These are phyloP conservation scores for Phoxinus phoxinus DNA, from an alignment of 2,113 vertebrate species.

Conservation along the genomic window DNA sequence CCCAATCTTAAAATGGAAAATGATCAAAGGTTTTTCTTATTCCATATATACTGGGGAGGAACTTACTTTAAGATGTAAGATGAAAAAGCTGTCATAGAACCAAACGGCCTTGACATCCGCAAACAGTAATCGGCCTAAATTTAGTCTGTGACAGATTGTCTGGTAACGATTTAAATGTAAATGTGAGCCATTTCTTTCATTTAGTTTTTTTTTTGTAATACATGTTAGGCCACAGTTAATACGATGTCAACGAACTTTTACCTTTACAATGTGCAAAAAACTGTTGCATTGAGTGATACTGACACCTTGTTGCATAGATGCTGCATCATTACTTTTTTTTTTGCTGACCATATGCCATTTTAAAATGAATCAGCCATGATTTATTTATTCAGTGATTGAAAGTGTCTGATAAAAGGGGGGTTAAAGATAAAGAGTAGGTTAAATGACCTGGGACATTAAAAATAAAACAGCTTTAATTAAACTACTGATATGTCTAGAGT, in stretches of 20 bases:
- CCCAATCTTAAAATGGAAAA: slow-evolving; percentile 1
- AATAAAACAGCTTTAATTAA: background rate
- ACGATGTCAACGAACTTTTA: background rate
- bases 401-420: background rate
- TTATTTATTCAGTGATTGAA: too few relatives aligned
- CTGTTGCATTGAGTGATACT: background rate
- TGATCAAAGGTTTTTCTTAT: background rate
- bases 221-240: background rate
- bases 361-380: background rate
- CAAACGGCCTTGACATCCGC: background rate
- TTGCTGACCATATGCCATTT: background rate
- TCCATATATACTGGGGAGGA: background rate
- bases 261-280: background rate
- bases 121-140: background rate
- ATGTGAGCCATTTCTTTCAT: background rate
- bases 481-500: background rate
- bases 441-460: background rate
- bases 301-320: background rate
- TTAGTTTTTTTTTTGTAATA: background rate
- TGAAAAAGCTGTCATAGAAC: background rate
- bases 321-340: background rate
- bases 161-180: background rate
- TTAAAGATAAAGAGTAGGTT: background rate
- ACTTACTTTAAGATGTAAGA: background rate
- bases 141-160: background rate